Evolutionary conservation across 2,797 vertebrate genomes (phyloP).

Genomic region (Ctenopoma multispine): DNA sequence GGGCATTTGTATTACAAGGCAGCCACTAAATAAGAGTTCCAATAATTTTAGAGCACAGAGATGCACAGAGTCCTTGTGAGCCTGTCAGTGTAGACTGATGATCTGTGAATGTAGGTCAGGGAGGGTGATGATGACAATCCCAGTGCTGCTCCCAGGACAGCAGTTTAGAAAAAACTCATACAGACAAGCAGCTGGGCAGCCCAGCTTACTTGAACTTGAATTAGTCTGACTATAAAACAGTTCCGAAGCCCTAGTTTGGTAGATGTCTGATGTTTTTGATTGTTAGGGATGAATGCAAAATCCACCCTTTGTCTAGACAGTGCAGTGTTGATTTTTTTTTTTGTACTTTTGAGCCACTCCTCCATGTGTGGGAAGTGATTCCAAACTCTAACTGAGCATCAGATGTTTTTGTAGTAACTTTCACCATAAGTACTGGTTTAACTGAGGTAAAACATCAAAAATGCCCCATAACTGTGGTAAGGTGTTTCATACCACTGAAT

Average conservation of each 20-base stretch:
- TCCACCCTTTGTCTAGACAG: neutral
- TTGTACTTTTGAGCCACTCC: neutral
- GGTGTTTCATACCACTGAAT: constrained; percentile 8
- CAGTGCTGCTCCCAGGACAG: constrained; percentile 54
- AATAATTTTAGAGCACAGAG: neutral
- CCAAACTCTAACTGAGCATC: constrained; percentile 24
- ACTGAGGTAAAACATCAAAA: constrained; percentile 13
- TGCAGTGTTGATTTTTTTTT: neutral
- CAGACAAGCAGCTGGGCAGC: constrained; percentile 5
- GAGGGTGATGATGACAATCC: constrained; percentile 70
- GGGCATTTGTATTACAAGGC: neutral
- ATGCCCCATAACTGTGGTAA: constrained; percentile 6
- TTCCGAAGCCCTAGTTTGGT: neutral
- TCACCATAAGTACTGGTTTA: constrained; percentile 17
- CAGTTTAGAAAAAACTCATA: constrained; percentile 6
- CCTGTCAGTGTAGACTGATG: constrained; percentile 26
- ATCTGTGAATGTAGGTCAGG: constrained; percentile 71
- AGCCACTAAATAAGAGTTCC: constrained; percentile 3
- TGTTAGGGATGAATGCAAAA: neutral
- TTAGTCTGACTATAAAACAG: neutral
- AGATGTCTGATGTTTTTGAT: no score
- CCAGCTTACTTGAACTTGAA: constrained; percentile 6
- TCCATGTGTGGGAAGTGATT: constrained; percentile 11
- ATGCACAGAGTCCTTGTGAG: constrained; percentile 9
- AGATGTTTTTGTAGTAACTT: constrained; percentile 43